These are phyloP conservation scores for Escarpia spicata DNA, from an alignment of 2,888 invertebrate genomes.

Conservation along the genomic window DNA sequence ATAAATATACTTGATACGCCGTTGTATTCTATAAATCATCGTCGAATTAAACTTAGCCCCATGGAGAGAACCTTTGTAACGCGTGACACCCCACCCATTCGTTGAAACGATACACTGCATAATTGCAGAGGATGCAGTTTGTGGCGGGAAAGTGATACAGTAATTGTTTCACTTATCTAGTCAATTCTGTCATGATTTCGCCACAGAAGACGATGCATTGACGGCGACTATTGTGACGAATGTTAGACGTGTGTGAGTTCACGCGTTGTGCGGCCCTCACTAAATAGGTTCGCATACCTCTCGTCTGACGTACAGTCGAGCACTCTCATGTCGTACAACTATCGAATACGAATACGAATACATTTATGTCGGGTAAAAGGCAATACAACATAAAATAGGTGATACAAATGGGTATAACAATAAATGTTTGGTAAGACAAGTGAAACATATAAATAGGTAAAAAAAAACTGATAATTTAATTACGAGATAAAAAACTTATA, in stretches of 20 bases:
- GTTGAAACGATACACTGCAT: conserved; percentile 16
- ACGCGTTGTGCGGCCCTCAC: background rate
- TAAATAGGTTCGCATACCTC: background rate
- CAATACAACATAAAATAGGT: too few relatives aligned
- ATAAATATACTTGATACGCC: conserved; percentile 12
- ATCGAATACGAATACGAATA: too few relatives aligned
- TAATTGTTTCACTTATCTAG: conserved; percentile 16
- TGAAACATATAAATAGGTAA: too few relatives aligned
- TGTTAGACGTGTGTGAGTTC: background rate
- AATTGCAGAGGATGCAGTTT: background rate
- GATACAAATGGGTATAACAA: too few relatives aligned
- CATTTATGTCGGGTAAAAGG: too few relatives aligned
- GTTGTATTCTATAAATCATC: background rate
- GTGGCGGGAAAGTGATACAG: conserved; percentile 7
- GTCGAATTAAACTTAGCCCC: background rate
- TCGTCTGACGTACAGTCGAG: background rate
- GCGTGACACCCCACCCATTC: background rate
- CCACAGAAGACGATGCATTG: background rate
- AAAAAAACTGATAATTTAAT: too few relatives aligned
- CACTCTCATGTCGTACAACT: background rate
- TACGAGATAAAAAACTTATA: too few relatives aligned
- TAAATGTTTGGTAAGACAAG: too few relatives aligned
- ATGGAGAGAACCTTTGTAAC: background rate
- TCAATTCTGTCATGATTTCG: conserved; percentile 6
- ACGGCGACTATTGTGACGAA: background rate